These are phyloP conservation scores for Aurelia sp. DNA, from an alignment of 30 jellyfish, hydroid and myxozoan genomes.

Conservation along the genomic window DNA sequence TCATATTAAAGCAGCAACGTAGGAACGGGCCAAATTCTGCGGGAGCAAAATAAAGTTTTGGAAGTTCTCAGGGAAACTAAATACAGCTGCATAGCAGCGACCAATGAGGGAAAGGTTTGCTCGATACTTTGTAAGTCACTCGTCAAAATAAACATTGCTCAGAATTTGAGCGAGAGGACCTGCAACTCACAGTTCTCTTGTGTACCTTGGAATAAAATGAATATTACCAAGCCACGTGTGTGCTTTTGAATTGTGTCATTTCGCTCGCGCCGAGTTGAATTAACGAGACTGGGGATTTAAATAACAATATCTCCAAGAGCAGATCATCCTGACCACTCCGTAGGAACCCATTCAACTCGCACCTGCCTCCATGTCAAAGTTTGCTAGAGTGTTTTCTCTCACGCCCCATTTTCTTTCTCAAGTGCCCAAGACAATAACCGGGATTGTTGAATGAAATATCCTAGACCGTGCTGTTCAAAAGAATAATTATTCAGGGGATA, in stretches of 20 bases:
- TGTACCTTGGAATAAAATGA: conserved; percentile 71
- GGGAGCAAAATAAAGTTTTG: background rate
- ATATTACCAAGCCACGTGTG: conserved; percentile 88
- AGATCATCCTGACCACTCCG: conserved; percentile 67
- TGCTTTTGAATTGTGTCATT: conserved; percentile 67
- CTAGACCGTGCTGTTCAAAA: conserved; percentile 55
- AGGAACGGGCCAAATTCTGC: background rate
- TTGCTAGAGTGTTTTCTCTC: conserved; percentile 75
- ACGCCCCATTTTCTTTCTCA: conserved; percentile 83
- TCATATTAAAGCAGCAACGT: background rate
- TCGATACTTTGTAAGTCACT: conserved; percentile 65
- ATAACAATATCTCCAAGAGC: conserved; percentile 71
- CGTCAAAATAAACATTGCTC: conserved; percentile 55
- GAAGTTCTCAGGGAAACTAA: conserved; percentile 31
- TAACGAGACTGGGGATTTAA: conserved; percentile 79
- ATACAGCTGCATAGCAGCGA: conserved; percentile 79
- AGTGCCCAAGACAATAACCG: conserved; percentile 45
- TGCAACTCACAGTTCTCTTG: conserved; percentile 50
- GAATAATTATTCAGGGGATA: conserved; percentile 44
- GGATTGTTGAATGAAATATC: conserved; percentile 59
- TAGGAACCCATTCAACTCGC: conserved; percentile 85
- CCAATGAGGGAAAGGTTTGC: conserved; percentile 78
- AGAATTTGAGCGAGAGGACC: conserved; percentile 37
- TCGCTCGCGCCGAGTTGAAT: conserved; percentile 77
- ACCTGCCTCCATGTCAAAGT: conserved; percentile 82